Conservation (phyloP, 2,888 invertebrate species). For the Ennomos erosarius region DNA sequence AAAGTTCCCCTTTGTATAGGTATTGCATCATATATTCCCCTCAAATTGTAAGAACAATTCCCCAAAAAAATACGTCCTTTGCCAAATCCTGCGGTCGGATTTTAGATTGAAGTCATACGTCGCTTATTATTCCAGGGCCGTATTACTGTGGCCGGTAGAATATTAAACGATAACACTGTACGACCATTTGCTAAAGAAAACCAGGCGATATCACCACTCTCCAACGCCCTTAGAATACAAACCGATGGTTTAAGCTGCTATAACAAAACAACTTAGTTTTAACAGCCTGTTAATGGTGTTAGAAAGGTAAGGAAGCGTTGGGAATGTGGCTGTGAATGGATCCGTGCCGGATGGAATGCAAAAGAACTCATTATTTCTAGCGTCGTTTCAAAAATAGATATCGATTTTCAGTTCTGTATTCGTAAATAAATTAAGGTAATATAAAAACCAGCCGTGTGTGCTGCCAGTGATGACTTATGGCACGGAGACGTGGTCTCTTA, state of each 20-base stretch:
- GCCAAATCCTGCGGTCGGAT: conserved; percentile 56
- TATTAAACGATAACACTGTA: conserved; percentile 74
- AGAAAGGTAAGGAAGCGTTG: conserved; percentile 30
- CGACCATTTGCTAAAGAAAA: conserved; percentile 71
- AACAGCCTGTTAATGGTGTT: conserved; percentile 32
- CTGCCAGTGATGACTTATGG: no score
- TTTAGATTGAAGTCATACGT: conserved; percentile 60
- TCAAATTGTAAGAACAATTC: conserved; percentile 33
- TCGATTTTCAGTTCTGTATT: no score
- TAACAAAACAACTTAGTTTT: conserved; percentile 33
- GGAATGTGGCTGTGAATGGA: conserved; percentile 15
- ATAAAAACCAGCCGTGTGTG: no score
- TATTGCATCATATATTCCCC: no score
- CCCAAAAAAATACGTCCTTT: conserved; percentile 16
- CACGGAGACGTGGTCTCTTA: no score
- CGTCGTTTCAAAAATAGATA: no score
- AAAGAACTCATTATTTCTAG: conserved; percentile 19
- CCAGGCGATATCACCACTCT: conserved; percentile 71
- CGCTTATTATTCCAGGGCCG: conserved; percentile 71
- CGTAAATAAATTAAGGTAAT: no score
- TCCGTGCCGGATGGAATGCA: conserved; percentile 19
- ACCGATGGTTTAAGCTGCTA: conserved; percentile 29
- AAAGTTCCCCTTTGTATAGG: background rate
- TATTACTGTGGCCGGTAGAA: conserved; percentile 68
- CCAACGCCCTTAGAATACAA: conserved; percentile 65